Percentiles rank a stretch among this genome's conserved stretches.
phyloP scores from a whole-genome alignment of 92 coral and sea anemone species.

The Actinernus sp. region DNA sequence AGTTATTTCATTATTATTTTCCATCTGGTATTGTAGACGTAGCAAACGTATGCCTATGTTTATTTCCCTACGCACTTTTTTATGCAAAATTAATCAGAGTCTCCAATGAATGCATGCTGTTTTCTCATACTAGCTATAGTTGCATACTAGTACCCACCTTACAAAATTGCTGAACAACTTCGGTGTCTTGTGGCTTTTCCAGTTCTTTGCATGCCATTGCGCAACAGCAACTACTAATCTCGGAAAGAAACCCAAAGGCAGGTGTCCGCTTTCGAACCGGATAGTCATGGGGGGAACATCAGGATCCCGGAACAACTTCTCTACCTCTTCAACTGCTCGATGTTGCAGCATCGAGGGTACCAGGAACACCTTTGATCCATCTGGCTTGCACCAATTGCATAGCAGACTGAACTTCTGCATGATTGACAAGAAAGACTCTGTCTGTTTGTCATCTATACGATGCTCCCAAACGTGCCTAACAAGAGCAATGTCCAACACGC shows the following conservation, averaged over 20 bases:
- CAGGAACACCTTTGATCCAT: slow-evolving; percentile 21
- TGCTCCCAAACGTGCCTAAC: slow-evolving; percentile 23
- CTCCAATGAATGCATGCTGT: no score
- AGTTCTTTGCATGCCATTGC: slow-evolving; percentile 4
- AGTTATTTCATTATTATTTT: no score
- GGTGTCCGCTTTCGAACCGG: slow-evolving; percentile 22
- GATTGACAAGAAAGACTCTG: slow-evolving; percentile 4
- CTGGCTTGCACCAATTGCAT: no score
- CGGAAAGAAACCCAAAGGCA: slow-evolving; percentile 46
- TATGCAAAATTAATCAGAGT: no score
- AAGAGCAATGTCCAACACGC: no score
- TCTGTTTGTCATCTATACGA: slow-evolving; percentile 8
- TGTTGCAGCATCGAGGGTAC: slow-evolving; percentile 51
- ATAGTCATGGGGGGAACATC: slow-evolving; percentile 26
- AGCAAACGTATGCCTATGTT: no score
- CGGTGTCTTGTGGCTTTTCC: slow-evolving; percentile 8
- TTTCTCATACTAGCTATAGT: no score
- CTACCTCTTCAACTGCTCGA: background rate
- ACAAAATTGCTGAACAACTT: slow-evolving; percentile 27
- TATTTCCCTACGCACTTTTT: no score
- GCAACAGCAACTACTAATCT: slow-evolving; percentile 27
- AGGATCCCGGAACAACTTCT: background rate
- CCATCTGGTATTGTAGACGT: no score
- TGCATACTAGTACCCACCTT: slow-evolving; percentile 24
- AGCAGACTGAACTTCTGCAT: no score